Evolutionary conservation across 2,888 invertebrate species (phyloP), one percentile per base, ranked within the genome.

Genomic region (Lathronympha strigana): DNA sequence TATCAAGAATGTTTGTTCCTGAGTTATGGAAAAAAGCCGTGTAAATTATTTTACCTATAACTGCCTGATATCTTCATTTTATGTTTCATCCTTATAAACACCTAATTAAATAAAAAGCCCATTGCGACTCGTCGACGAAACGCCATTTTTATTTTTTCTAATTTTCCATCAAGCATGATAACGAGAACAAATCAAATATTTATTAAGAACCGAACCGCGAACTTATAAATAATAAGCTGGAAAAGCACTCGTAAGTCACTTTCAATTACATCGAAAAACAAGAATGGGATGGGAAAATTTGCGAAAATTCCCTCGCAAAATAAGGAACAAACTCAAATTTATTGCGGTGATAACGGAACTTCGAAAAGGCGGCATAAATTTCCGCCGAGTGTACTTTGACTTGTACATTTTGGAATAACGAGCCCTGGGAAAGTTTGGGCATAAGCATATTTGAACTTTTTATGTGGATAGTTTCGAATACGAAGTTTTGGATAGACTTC

Each of bases 311-410:
- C 74, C 76, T 53, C 38, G 31, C 54, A 67, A 63, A 67, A 63
- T 63, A 61, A 61, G 47, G 72, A 73, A 73, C 78, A 84, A 88
- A 88, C 81, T 84, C 77, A 80, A 87, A 90, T 90, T 88, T 88
- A 90, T 87, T 76, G 78, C 81, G 49, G 78, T 80, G 88, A 88
- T 87, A 90, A 86, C 82, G 74, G 75, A 84, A 87, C 85, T 87
- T 82, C 79, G 82, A 80, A 83, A 80, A 84, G 86, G 83, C 78
- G 83, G 84, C 80, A 83, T 86, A 87, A 86, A 87, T 88, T 86
- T 77, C 70, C 67, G 76, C 68, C 68, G 76, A 74, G 72, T 74
- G 72, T 81, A 82, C 75, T 79, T 76, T 75, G 63, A 72, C 74
- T 76, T 74, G 73, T 74, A 74, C 67, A 70, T 74, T 74, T 72